Percentiles rank a stretch among this genome's conserved stretches.
These are phyloP conservation scores for Psettodes erumei DNA, from an alignment of 2,113 vertebrate species.

Conservation along the genomic window DNA sequence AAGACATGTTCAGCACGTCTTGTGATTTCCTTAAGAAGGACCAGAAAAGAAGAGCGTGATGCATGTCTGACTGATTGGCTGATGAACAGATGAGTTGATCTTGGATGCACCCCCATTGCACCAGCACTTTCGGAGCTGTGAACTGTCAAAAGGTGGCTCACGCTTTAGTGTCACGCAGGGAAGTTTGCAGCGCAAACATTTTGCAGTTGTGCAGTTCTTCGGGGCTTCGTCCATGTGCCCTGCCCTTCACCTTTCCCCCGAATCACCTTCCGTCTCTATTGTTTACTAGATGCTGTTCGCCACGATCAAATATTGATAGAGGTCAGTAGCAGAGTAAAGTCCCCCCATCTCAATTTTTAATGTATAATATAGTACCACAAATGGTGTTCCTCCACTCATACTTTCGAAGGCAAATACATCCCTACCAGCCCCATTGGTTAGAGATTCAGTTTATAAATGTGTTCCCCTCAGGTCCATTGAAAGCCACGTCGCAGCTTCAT, in stretches of 20 bases:
- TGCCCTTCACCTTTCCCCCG: constrained; percentile 44
- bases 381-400: constrained; percentile 63
- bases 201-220: constrained; percentile 14
- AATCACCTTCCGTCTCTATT: constrained; percentile 51
- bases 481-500: constrained; percentile 61
- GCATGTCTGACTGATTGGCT: constrained; percentile 15
- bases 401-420: constrained; percentile 61
- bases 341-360: constrained; percentile 78
- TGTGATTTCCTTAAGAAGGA: constrained; percentile 16
- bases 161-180: not conserved
- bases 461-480: constrained; percentile 67
- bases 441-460: constrained; percentile 68
- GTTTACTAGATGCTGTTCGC: constrained; percentile 76
- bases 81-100: constrained; percentile 1
- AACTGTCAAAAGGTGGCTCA: constrained; percentile 19
- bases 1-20: not conserved
- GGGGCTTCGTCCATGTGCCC: constrained; percentile 24
- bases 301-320: constrained; percentile 75
- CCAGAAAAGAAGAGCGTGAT: constrained; percentile 19
- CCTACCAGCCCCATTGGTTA: constrained; percentile 34
- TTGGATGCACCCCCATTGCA: not conserved
- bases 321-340: constrained; percentile 69
- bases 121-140: constrained; percentile 11
- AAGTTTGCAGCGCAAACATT: constrained; percentile 4
- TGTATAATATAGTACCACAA: constrained; percentile 74